Evolutionary conservation across 2,113 vertebrate species (phyloP), one percentile per base, ranked within the genome.

Genomic region (Eclectus roratus): DNA sequence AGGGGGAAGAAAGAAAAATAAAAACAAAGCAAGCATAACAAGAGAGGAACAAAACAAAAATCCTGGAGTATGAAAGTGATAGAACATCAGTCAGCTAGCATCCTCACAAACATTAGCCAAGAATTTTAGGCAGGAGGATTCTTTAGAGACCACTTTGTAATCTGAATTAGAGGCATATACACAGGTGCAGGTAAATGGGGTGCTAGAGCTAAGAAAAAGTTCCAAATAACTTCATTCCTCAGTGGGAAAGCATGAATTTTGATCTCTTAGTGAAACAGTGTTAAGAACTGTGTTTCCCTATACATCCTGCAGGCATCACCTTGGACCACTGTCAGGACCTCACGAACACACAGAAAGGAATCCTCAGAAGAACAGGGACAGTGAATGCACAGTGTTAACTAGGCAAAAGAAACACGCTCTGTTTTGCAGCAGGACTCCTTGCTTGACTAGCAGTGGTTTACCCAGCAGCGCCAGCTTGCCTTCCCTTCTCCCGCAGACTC

Each of bases 271-370:
- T 60, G 41, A 29, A 68, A 47, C 7, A 68, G 8, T 10, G 3
- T 58, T 29, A 64, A 55, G 66, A 73, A 43, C 28, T 33, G 31
- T 24, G 8, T 21, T 73, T 73, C 44, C 43, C 21, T 68, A 13
- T 20, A 17, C 33, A 50, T 49, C 35, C 44, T 27, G 10, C 29
- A 66, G n/a, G 16, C 17, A 46, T 41, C 37, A 64, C 27, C 28
- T 49, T 33, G 49, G 31, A 55, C 28, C 27, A 39, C 13, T 56
- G 37, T 31, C 47, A 79, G 43, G 41, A 68, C 41, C 11, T 3
- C 23, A 25, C 9, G 1, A 16, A 23, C 20, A 49, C 0, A 1
- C 43, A 63, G 33, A 20, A 83, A 63, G 33, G 0, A 8, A 11
- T 80, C 11, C 55, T 35, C 37, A 50, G 15, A 83, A 35, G 23